Evolutionary conservation across 2,888 invertebrate genomes (phyloP).

Genomic region (Phortica okadai): DNA sequence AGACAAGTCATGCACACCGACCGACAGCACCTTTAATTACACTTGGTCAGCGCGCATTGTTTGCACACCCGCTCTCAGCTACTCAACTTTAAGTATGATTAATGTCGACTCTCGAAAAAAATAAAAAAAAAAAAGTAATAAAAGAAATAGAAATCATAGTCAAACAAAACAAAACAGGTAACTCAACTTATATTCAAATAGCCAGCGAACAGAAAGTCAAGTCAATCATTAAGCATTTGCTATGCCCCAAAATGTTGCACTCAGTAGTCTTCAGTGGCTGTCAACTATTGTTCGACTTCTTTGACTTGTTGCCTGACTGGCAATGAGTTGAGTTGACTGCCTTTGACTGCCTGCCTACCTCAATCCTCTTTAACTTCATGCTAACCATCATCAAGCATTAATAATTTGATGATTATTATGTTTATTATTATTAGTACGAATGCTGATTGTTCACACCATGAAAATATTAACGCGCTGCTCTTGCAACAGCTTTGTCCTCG

Average conservation of each 20-base stretch:
- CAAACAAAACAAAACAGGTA: conserved; percentile 20
- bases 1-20: neutral
- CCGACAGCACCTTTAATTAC: neutral
- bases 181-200: neutral
- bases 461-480: neutral
- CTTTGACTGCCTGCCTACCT: neutral
- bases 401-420: conserved; percentile 57
- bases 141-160: neutral
- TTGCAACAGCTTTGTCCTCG: neutral
- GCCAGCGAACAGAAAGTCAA: neutral
- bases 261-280: conserved; percentile 17
- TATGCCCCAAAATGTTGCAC: conserved; percentile 2
- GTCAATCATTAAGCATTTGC: conserved; percentile 13
- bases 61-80: conserved; percentile 3
- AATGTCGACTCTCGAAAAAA: conserved; percentile 48
- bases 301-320: too few species aligned
- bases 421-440: conserved; percentile 36
- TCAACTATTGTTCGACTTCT: neutral
- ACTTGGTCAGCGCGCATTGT: neutral
- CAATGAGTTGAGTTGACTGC: too few species aligned
- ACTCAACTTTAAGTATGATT: conserved; percentile 59
- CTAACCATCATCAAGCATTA: conserved; percentile 45
- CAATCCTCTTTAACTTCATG: conserved; percentile 25
- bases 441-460: conserved; percentile 15
- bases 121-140: neutral